phyloP scores from a whole-genome alignment of 2,888 invertebrate species.

The Nemapogon koenigi region DNA sequence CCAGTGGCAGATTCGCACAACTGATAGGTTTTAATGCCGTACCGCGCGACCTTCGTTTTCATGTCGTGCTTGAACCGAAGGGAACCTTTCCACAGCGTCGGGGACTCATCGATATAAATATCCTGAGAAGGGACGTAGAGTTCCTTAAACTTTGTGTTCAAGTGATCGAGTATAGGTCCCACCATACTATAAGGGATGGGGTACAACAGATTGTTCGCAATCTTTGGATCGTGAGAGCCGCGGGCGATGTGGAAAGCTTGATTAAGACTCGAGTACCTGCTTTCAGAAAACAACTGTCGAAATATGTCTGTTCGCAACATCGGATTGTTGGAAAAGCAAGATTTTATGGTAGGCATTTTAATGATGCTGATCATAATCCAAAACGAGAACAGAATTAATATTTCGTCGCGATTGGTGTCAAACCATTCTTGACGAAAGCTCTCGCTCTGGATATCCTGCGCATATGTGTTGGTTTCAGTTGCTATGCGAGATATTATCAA shows the following conservation, averaged over 20 bases:
- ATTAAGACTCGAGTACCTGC: background rate
- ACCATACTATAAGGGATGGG: too few relatives aligned
- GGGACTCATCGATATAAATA: conserved; percentile 7
- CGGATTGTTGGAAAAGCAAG: conserved; percentile 3
- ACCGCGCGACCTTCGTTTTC: conserved; percentile 6
- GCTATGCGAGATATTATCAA: background rate
- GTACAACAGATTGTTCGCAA: background rate
- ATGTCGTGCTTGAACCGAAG: conserved; percentile 4
- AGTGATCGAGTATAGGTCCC: background rate
- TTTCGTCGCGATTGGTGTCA: conserved; percentile 2
- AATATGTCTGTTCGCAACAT: conserved; percentile 1
- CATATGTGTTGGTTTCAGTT: conserved; percentile 2
- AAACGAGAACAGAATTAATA: conserved; percentile 3
- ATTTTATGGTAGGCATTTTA: conserved; percentile 2
- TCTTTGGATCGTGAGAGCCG: background rate
- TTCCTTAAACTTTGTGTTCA: conserved; percentile 4
- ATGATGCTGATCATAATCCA: conserved; percentile 9
- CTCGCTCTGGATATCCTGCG: background rate
- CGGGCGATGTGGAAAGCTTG: conserved; percentile 1
- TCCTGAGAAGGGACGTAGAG: conserved; percentile 1
- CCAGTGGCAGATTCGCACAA: conserved; percentile 9
- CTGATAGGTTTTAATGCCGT: conserved; percentile 9
- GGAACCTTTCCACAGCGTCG: conserved; percentile 1
- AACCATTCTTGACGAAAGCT: conserved; percentile 5
- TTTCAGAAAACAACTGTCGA: background rate